Percentiles rank a stretch among this genome's conserved stretches.
phyloP scores from a whole-genome alignment of 2,888 invertebrate genomes.

The Rhingia campestris region DNA sequence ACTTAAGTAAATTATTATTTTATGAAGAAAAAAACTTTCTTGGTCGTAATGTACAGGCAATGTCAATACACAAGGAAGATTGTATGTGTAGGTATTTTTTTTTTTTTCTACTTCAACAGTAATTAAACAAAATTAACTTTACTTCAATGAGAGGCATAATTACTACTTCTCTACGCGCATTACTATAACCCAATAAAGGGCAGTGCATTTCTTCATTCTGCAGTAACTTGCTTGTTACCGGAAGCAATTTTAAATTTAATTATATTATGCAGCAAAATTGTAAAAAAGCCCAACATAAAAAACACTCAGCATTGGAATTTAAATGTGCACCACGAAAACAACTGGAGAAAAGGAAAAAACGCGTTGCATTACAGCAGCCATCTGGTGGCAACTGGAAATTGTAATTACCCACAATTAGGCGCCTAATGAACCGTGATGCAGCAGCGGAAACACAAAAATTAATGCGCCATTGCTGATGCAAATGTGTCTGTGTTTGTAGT shows the following conservation, averaged over 20 bases:
- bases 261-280: slow-evolving; percentile 39
- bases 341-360: slow-evolving; percentile 9
- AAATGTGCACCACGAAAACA: slow-evolving; percentile 19
- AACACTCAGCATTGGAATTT: slow-evolving; percentile 20
- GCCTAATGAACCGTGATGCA: slow-evolving; percentile 65
- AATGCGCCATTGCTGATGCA: slow-evolving; percentile 23
- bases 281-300: slow-evolving; percentile 35
- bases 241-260: slow-evolving; percentile 53
- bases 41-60: neutral
- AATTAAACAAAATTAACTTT: slow-evolving; percentile 35
- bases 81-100: slow-evolving; percentile 2
- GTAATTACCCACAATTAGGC: slow-evolving; percentile 69
- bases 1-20: too few relatives aligned
- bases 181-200: slow-evolving; percentile 15
- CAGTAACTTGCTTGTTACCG: slow-evolving; percentile 26
- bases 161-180: slow-evolving; percentile 1
- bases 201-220: slow-evolving; percentile 28
- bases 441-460: slow-evolving; percentile 40
- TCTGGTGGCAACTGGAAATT: slow-evolving; percentile 54
- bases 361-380: slow-evolving; percentile 43
- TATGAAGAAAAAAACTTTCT: too few relatives aligned
- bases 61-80: neutral
- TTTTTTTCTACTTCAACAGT: neutral
- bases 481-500: neutral
- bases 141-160: slow-evolving; percentile 31